Percentiles rank a stretch among this genome's conserved stretches.
Evolutionary conservation across 2,113 vertebrate species (phyloP).

Genomic region (Turdus rufiventris): DNA sequence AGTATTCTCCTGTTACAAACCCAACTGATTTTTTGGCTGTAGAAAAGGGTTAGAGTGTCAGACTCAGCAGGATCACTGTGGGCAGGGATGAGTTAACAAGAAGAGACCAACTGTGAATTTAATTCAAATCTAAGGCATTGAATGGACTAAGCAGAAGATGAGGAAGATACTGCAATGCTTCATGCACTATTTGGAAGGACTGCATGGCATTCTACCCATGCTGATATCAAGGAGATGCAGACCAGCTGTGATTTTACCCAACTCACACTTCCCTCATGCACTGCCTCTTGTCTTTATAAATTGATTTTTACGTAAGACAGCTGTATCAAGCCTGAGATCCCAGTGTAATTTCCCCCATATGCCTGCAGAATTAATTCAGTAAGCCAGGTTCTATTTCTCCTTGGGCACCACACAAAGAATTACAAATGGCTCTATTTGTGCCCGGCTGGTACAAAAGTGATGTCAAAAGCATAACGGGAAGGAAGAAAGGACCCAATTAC

Average conservation of each 20-base stretch:
- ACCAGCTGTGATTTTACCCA: background rate
- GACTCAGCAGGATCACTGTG: background rate
- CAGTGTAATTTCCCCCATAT: background rate
- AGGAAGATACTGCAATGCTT: background rate
- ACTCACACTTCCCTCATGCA: background rate
- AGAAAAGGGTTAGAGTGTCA: background rate
- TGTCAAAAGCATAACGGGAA: background rate
- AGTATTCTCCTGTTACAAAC: background rate
- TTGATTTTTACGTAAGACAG: background rate
- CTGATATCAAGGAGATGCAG: background rate
- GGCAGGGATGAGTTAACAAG: background rate
- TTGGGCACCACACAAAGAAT: background rate
- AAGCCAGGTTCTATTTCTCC: background rate
- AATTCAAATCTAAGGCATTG: background rate
- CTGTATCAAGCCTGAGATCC: background rate
- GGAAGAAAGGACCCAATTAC: background rate
- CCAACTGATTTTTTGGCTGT: background rate
- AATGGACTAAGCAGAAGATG: background rate
- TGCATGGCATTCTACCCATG: background rate
- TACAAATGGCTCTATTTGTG: background rate
- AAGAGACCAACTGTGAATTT: background rate
- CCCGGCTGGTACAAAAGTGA: background rate
- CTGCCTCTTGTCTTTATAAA: background rate
- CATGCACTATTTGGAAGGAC: rapidly evolving
- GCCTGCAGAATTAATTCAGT: background rate